Base-by-base conservation (phyloP, 2,113 vertebrate genomes). In the Rhizomys pruinosus region DNA sequence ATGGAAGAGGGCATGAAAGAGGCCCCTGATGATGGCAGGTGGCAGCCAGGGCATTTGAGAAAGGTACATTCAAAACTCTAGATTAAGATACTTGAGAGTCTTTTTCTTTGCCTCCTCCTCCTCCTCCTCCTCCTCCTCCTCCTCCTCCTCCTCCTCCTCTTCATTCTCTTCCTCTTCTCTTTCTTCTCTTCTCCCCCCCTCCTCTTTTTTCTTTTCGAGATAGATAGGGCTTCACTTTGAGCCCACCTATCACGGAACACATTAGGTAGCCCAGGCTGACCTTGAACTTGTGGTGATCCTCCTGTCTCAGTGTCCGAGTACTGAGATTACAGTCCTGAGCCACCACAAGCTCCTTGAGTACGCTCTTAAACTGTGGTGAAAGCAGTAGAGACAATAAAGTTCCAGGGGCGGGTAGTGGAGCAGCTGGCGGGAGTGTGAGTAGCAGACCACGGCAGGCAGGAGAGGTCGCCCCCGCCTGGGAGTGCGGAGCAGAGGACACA, bases 401-500 rank as follows among this genome's bases (percentile, higher is more conserved):
- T 9, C 32, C 3, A 1, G 25, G 19, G 19, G 19, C 23, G 2
- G 52, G 61, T 32, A 0, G 37, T 5, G 71, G 15, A 8, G 52
- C 6, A 37, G 29, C 5, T 2, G 22, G 7, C 2, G 22, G 22
- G 13, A 12, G 23, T 61, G 9, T 29, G 57, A 52, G 84, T 39
- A 82, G 55, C 20, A 6, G 39, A 2, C 39, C 2, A 37, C 17
- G 3, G 23, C 29, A 34, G 13, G 27, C 55, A 5, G 22, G 66
- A 63, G 34, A 66, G 25, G 23, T 57, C 3, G 29, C 16, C 29
- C 32, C 77, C 3, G 66, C 34, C 22, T 0, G 59, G 69, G 39
- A 52, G 29, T 11, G 0, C 44, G 4, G 3, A 7, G 39, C 17
- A 0, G 59, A 74, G 39, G 52, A 25, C 10, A 0, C 44, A 5